Conservation (phyloP, 2,888 invertebrate species). For the Pseudococcus jackbeardsleyi region DNA sequence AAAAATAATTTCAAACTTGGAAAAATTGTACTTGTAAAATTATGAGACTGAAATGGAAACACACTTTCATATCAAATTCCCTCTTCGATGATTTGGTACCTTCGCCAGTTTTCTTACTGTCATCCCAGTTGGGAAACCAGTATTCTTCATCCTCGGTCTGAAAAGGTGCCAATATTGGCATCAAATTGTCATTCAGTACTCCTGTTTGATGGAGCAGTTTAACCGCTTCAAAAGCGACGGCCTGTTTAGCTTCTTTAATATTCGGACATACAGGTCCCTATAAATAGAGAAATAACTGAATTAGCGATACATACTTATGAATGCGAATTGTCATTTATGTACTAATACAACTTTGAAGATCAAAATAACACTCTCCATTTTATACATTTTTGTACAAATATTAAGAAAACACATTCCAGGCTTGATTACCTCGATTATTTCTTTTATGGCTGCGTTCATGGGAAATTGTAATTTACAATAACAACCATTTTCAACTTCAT, state of each 20-base stretch:
- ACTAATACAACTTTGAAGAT: background rate
- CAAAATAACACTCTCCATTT: background rate
- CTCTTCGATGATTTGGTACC: conserved; percentile 67
- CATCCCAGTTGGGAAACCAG: conserved; percentile 78
- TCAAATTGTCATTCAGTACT: conserved; percentile 80
- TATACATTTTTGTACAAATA: background rate
- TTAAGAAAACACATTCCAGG: background rate
- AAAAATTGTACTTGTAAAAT: background rate
- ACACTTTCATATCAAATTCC: background rate
- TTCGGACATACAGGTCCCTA: conserved; percentile 76
- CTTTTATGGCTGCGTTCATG: conserved; percentile 80
- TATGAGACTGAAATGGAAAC: background rate
- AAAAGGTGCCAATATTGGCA: conserved; percentile 73
- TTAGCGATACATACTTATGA: background rate
- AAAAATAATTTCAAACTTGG: conserved; percentile 61
- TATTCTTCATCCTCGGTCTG: conserved; percentile 71
- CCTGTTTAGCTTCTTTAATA: conserved; percentile 81
- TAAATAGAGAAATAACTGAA: background rate
- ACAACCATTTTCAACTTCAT: conserved; percentile 67
- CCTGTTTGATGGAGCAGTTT: conserved; percentile 78
- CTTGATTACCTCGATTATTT: conserved; percentile 76
- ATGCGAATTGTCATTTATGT: background rate
- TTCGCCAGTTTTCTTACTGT: conserved; percentile 69
- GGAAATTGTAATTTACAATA: conserved; percentile 80
- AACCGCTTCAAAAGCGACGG: conserved; percentile 85